Evolutionary conservation across 2,888 invertebrate genomes (phyloP), one percentile per base, ranked within the genome.

Genomic region (Neocrepidodera transversa): DNA sequence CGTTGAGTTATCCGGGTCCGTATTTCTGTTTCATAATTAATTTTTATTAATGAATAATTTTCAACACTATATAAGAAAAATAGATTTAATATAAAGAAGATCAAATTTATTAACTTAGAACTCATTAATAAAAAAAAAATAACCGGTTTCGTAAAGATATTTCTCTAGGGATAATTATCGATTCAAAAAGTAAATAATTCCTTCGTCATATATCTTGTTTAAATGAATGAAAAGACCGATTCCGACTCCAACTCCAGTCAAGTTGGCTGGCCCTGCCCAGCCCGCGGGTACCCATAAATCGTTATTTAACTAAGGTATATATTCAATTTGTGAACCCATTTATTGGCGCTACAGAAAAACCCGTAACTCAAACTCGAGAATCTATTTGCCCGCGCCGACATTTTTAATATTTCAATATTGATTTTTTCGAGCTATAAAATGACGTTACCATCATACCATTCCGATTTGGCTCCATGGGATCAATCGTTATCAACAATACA

Each of bases 321-420:
- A 65, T 68, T 68, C 66, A 68, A 68, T 68, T 68, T 68, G 68
- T 68, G 63, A 65, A 66, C 68, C 64, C 64, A 68, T 68, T 66
- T 68, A 64, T 66, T 68, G 68, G 65, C 61, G 66, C 65, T 59
- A 66, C 66, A 63, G 64, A 68, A 43, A 67, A n/a, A n/a, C 65
- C 45, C 58, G 56, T 61, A 49, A 60, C 60, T 59, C 57, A 53
- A 55, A 47, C 30, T 20, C 55, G 53, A 62, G n/a, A n/a, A n/a
- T n/a, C 52, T 47, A 60, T 57, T 60, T 62, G 50, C 58, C 52
- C 56, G 48, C 50, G 57, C 60, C 58, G 55, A 58, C 58, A 48
- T 60, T 65, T 60, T 51, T 62, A 57, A 60, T 62, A 60, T 57
- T 49, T 49, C 49, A 42, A 51, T 53, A n/a, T n/a, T n/a, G n/a